Base-by-base conservation (phyloP, 2,113 vertebrate genomes). In the Gulo gulo region DNA sequence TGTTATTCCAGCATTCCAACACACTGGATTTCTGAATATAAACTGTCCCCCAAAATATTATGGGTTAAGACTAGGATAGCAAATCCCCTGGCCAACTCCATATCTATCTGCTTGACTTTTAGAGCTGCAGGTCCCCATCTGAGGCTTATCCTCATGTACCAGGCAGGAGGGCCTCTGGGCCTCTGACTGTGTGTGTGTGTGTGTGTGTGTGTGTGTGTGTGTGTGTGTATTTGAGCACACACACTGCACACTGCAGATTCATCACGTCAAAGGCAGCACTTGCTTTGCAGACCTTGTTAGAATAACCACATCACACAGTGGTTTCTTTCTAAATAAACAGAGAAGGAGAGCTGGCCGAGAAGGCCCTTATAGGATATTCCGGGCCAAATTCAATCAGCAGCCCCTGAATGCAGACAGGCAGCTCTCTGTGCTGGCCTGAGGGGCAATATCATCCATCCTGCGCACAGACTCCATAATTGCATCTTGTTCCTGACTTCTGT, bases 311-410 rank as follows among this genome's bases (percentile, higher is more conserved):
- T 99, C 98, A 99, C 99, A 99, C 99, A 99, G 99, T 99, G 98
- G 97, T 98, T 99, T 99, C 99, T 99, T 99, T 99, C 98, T 99
- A 99, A 99, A 99, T 99, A 99, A 99, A 99, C 99, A 99, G 99
- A 99, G 97, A 94, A 98, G 95, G 97, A 97, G 98, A 98, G 98
- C 98, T 98, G 98, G 98, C 83, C 0, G n/a, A 99, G 99, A 99
- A 99, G 99, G 94, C 97, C 98, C 97, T 98, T 98, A 97, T 94
- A 80, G 98, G 98, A 98, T 98, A 97, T 96, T 96, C 23, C 4
- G 96, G 90, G 90, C 97, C 96, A 97, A 96, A 98, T 98, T 96
- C 96, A 98, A 98, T 98, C 98, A 97, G 96, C 97, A 98, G 99
- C 98, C 98, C 99, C 98, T 97, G 97, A 97, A 97, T 79, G 88